Evolutionary conservation across 2,113 vertebrate species (phyloP).

Genomic region (Odocoileus virginianus): DNA sequence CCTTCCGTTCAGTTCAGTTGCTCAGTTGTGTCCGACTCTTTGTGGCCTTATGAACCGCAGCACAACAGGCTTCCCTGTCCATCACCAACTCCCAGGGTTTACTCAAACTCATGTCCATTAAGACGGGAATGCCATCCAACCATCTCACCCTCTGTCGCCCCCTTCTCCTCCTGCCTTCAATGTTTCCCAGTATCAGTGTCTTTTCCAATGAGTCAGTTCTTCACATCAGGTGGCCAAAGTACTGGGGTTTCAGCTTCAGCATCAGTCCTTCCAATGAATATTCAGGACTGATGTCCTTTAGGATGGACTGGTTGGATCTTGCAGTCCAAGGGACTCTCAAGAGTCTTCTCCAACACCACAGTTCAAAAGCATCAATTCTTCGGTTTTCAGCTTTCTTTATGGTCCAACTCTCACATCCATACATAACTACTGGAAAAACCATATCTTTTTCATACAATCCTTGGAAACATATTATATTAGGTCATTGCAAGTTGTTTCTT

Average conservation of each 20-base stretch:
- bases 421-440: neutral
- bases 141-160: neutral
- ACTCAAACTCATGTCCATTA: neutral
- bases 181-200: neutral
- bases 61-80: neutral
- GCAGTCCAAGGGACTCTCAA: neutral
- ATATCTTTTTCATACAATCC: neutral
- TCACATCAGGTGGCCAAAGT: neutral
- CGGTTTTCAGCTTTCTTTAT: neutral
- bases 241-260: neutral
- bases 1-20: neutral
- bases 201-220: neutral
- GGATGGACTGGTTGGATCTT: neutral
- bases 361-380: neutral
- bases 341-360: neutral
- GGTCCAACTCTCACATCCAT: neutral
- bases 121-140: neutral
- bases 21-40: neutral
- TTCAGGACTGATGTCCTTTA: neutral
- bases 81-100: neutral
- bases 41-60: neutral
- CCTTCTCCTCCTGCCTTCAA: neutral
- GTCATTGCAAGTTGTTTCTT: neutral
- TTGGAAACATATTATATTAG: neutral
- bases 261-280: neutral